Conservation (phyloP, 92 coral and sea anemone species). For the Porites rus region DNA sequence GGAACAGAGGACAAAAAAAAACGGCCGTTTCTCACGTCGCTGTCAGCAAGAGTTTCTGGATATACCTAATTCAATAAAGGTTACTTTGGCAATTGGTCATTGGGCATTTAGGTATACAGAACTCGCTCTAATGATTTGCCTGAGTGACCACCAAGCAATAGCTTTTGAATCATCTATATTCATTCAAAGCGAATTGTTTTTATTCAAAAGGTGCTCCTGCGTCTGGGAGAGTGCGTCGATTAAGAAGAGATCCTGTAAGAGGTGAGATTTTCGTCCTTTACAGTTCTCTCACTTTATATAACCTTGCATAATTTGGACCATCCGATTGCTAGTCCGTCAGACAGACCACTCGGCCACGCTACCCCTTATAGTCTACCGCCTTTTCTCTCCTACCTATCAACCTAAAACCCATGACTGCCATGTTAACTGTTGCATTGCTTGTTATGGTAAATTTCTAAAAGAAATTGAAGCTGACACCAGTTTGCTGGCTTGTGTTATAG, state of each 20-base stretch:
- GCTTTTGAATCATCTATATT: background rate
- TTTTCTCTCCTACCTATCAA: background rate
- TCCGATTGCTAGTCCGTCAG: background rate
- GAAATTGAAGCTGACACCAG: background rate
- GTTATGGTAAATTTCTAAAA: background rate
- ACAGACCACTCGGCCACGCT: background rate
- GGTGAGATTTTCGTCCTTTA: background rate
- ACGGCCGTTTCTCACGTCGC: no score
- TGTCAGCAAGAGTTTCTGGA: no score
- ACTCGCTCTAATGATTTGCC: no score
- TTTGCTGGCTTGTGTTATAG: background rate
- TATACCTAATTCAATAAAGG: no score
- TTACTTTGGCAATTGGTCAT: no score
- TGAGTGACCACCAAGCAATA: no score
- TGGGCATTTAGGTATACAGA: no score
- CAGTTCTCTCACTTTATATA: background rate
- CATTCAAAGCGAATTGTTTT: background rate
- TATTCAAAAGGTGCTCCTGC: conserved; percentile 27
- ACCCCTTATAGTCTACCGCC: background rate
- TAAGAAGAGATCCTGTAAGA: conserved; percentile 45
- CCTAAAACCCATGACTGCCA: background rate
- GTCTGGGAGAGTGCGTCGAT: conserved; percentile 47
- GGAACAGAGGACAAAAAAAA: no score
- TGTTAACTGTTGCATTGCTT: background rate
- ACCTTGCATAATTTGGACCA: background rate